Evolutionary conservation across 2,888 invertebrate species (phyloP), one percentile per base, ranked within the genome.

Genomic region (Leptogaster cylindrica): DNA sequence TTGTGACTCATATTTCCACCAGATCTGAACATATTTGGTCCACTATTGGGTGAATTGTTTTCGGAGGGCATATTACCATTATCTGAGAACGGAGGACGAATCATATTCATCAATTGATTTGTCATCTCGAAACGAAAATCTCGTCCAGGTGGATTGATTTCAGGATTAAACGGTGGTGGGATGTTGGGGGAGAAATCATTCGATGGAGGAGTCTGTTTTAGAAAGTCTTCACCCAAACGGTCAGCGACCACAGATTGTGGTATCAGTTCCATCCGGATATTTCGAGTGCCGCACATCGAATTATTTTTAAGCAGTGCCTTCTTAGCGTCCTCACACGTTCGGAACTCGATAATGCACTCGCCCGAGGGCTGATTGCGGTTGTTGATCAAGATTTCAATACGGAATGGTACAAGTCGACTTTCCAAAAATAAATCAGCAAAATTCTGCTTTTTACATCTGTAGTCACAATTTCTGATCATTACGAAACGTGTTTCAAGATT

Each of bases 331-430:
- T 87, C 86, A 1, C 82, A 74, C 20, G 84, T 86, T 12, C 85
- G 83, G 77, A 97, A 95, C 77, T 96, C 95, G 74, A 95, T 92
- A 79, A 91, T 93, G 51, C 93, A 93, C 76, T 93, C 91, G 0
- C 95, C 95, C 0, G 89, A 87, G 0, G 91, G 90, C 75, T 88
- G 84, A 44, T 89, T 88, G 69, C 84, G 84, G 8, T 86, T 81
- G 75, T 90, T 91, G 46, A 87, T 83, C 82, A 94, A 85, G 72
- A 93, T 86, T 77, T 93, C 92, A 70, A 93, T 90, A 72, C 90
- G 87, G 12, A 85, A 85, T 0, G 93, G 92, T 3, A 88, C 87
- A 12, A 93, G 84, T 28, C 89, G 89, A 23, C 90, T 87, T 71
- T 91, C 89, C 0, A 89, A 85, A 74, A 94, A 88, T 76, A 93